phyloP scores from a whole-genome alignment of 1,140 invertebrate species.

The Heterodera schachtii region DNA sequence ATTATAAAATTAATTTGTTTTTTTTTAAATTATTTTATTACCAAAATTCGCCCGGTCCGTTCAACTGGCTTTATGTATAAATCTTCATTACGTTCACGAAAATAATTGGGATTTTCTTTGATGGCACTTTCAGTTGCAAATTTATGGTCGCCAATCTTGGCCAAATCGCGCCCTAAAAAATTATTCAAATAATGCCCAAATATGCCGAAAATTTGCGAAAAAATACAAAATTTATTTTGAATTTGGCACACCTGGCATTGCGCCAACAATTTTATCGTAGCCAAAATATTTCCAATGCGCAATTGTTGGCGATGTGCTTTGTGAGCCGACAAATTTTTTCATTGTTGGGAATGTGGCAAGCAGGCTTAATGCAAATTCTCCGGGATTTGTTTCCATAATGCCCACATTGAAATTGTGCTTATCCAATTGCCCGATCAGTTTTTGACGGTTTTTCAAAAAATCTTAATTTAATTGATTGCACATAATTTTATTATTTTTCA shows the following conservation, averaged over 20 bases:
- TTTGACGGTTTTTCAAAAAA: background rate
- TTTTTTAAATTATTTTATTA: background rate
- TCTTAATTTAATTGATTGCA: background rate
- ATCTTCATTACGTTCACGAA: background rate
- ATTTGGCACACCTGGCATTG: background rate
- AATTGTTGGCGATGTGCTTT: background rate
- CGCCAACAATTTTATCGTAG: background rate
- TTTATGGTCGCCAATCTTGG: background rate
- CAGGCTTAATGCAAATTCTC: background rate
- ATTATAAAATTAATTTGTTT: background rate
- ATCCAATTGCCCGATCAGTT: background rate
- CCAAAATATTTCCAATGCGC: slow-evolving; percentile 1
- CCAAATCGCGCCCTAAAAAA: background rate
- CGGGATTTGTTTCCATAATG: background rate
- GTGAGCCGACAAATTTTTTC: background rate
- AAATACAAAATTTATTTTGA: background rate
- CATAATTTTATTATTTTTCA: background rate
- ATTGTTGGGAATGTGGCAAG: background rate
- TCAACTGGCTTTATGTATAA: background rate
- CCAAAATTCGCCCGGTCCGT: background rate
- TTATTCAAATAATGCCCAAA: background rate
- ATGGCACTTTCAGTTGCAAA: background rate
- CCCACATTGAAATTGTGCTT: background rate
- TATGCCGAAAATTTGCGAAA: too few relatives aligned
- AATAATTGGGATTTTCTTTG: background rate